Percentiles rank a stretch among this genome's conserved stretches.
Conservation (phyloP, 2,113 vertebrate genomes). For the Hirundichthys speculiger region DNA sequence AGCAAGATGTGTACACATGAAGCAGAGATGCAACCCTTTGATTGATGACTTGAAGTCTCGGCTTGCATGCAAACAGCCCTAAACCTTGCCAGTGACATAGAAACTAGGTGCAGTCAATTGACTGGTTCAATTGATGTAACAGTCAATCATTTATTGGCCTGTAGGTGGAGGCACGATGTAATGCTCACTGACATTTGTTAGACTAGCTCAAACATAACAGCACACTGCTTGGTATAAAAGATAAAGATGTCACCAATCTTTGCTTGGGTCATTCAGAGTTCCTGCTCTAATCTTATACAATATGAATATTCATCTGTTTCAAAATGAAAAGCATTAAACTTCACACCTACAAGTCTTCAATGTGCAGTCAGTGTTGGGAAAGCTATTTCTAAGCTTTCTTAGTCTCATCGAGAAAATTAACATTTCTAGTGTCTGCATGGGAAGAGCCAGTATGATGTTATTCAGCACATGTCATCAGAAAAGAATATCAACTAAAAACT, state of each 20-base stretch:
- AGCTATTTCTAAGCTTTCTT: too few relatives aligned
- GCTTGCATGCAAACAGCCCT: conserved; percentile 20
- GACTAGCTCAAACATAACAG: conserved; percentile 21
- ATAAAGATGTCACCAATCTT: conserved; percentile 1
- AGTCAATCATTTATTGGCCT: conserved; percentile 59
- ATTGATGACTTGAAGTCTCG: conserved; percentile 9
- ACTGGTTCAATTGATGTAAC: conserved; percentile 59
- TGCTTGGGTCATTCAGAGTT: conserved; percentile 15
- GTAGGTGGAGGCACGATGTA: conserved; percentile 16
- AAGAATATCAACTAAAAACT: conserved; percentile 60
- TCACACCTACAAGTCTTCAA: conserved; percentile 4
- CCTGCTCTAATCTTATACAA: neutral
- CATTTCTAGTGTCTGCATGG: conserved; percentile 18
- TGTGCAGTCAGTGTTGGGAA: too few relatives aligned
- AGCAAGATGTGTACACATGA: neutral
- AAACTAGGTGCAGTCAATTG: conserved; percentile 38
- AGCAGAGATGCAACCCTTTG: neutral
- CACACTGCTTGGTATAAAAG: conserved; percentile 6
- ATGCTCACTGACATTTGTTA: conserved; percentile 26
- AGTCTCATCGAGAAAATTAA: conserved; percentile 25
- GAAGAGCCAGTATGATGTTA: conserved; percentile 31
- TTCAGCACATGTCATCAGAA: conserved; percentile 62
- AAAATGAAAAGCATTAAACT: neutral
- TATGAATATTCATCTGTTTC: neutral
- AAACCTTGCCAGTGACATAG: conserved; percentile 26